Conservation (phyloP, 2,888 invertebrate species). For the Apamea epomidion region DNA sequence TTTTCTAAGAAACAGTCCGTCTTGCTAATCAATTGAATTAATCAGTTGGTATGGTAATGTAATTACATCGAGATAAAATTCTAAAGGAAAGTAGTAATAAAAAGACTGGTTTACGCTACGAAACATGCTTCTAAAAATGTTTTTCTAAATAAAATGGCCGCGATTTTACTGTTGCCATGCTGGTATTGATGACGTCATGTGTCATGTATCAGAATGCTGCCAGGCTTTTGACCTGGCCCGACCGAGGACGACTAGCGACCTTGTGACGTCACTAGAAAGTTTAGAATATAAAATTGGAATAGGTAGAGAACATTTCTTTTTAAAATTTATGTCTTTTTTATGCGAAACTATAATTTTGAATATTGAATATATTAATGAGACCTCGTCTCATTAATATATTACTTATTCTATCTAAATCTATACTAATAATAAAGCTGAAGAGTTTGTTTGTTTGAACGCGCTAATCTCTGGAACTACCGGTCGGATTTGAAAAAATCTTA, state of each 20-base stretch:
- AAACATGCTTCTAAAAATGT: slow-evolving; percentile 51
- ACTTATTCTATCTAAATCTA: no score
- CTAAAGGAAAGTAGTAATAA: slow-evolving; percentile 62
- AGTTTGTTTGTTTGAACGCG: no score
- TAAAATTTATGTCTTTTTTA: background rate
- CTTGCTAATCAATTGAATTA: slow-evolving; percentile 63
- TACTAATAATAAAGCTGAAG: no score
- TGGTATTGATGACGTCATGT: slow-evolving; percentile 49
- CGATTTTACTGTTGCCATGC: slow-evolving; percentile 46
- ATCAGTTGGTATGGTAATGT: slow-evolving; percentile 65
- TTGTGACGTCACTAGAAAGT: slow-evolving; percentile 66
- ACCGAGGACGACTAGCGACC: slow-evolving; percentile 64
- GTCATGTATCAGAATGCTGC: slow-evolving; percentile 42
- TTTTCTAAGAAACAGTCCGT: slow-evolving; percentile 46
- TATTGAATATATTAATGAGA: slow-evolving; percentile 44
- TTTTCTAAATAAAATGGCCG: slow-evolving; percentile 46
- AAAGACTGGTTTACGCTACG: slow-evolving; percentile 55
- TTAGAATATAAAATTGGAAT: slow-evolving; percentile 47
- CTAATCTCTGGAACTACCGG: no score
- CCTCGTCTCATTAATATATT: slow-evolving; percentile 1
- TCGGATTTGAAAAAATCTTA: no score
- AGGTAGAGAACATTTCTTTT: slow-evolving; percentile 31
- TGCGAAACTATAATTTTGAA: slow-evolving; percentile 24
- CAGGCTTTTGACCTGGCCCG: slow-evolving; percentile 56
- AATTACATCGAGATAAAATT: slow-evolving; percentile 58